Conservation (phyloP, 2,797 vertebrate species). For the Percopsis omiscomaycus region DNA sequence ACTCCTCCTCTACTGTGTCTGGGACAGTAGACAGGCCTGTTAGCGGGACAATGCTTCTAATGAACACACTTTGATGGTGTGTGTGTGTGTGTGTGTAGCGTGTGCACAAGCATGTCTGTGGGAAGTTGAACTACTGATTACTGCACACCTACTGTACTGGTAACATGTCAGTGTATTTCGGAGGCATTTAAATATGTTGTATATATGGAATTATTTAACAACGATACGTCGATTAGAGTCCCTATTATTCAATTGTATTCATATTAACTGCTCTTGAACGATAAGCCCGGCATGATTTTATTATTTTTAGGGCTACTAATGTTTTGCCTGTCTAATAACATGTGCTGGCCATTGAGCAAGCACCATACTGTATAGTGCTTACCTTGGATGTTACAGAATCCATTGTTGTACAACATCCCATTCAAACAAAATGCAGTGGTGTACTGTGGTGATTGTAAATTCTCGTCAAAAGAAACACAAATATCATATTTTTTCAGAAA, state of each 20-base stretch:
- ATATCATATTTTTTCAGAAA: too few species aligned
- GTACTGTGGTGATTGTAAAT: too few species aligned
- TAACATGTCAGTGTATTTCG: too few species aligned
- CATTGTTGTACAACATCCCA: not conserved
- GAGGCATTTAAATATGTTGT: not conserved
- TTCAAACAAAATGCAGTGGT: conserved; percentile 9
- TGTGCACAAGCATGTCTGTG: conserved; percentile 11
- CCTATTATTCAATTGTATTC: conserved; percentile 20
- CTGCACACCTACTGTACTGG: too few species aligned
- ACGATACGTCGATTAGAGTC: not conserved
- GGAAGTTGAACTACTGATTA: conserved; percentile 26
- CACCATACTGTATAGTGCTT: too few species aligned
- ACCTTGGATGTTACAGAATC: too few species aligned
- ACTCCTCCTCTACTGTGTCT: conserved; percentile 73
- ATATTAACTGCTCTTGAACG: not conserved
- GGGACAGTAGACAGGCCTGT: conserved; percentile 72
- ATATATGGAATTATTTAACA: not conserved
- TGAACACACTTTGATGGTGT: conserved; percentile 62
- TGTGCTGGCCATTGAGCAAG: too few species aligned
- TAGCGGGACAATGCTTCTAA: conserved; percentile 68
- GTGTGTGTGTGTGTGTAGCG: conserved; percentile 9
- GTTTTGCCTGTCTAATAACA: too few species aligned
- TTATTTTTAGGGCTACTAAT: too few species aligned
- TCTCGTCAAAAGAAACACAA: too few species aligned
- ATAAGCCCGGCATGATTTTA: too few species aligned